These are phyloP conservation scores for Meandrusa payeni DNA, from an alignment of 2,888 invertebrate genomes.

Conservation along the genomic window DNA sequence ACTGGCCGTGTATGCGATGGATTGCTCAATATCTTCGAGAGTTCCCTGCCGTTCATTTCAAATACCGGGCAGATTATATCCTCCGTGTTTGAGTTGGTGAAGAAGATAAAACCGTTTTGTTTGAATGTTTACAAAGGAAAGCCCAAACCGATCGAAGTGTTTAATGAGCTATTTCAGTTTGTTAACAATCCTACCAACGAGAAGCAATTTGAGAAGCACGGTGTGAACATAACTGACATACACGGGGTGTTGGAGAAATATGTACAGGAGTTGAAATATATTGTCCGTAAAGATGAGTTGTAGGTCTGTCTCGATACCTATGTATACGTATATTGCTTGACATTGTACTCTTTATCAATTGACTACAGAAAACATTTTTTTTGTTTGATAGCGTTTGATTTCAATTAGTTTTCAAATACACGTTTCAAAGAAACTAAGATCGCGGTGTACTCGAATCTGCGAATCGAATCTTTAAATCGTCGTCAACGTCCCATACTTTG, in stretches of 20 bases:
- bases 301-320: too few species aligned
- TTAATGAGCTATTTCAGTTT: conserved; percentile 39
- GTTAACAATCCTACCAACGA: conserved; percentile 36
- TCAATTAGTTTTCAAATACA: too few species aligned
- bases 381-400: too few species aligned
- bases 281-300: conserved; percentile 44
- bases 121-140: conserved; percentile 40
- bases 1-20: conserved; percentile 52
- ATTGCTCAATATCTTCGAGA: conserved; percentile 48
- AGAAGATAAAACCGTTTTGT: conserved; percentile 53
- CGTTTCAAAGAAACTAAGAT: too few species aligned
- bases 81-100: conserved; percentile 46
- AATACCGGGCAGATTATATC: conserved; percentile 37
- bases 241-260: conserved; percentile 43
- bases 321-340: too few species aligned
- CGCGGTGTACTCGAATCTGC: too few species aligned
- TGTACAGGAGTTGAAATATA: conserved; percentile 34
- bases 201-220: conserved; percentile 32
- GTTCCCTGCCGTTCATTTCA: conserved; percentile 37
- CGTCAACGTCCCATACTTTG: conserved; percentile 23
- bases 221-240: conserved; percentile 40
- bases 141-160: conserved; percentile 40
- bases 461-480: too few species aligned
- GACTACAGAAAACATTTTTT: too few species aligned
- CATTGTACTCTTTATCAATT: too few species aligned